A percentile compares a stretch with the other conserved stretches of the same genome.
Conservation (phyloP, 64 coral and sea anemone genomes). For the Trachythela sp. region DNA sequence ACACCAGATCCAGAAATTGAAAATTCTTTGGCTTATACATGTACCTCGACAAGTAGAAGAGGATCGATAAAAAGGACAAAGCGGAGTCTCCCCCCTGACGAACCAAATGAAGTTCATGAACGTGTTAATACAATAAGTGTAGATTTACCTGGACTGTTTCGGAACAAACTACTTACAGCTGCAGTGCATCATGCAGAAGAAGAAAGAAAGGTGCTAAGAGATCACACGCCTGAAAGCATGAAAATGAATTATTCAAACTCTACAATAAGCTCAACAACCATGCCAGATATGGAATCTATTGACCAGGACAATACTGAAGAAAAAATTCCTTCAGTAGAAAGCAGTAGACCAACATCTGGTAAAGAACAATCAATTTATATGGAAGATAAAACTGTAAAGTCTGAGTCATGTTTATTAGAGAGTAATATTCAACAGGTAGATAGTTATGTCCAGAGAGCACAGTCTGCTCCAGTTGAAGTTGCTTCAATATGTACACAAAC, state of each 20-base stretch:
- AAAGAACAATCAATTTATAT: not conserved
- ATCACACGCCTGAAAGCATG: not conserved
- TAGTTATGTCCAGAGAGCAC: slow-evolving; percentile 25
- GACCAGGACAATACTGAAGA: not conserved
- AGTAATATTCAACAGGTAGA: slow-evolving; percentile 12
- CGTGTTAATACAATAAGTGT: not conserved
- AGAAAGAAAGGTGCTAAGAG: not conserved
- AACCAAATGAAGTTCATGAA: not conserved
- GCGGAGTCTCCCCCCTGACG: not conserved
- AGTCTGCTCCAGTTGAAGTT: slow-evolving; percentile 11
- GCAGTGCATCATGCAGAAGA: not conserved
- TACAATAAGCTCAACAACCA: not conserved
- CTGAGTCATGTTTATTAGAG: not conserved
- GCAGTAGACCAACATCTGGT: not conserved
- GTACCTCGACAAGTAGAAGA: not conserved
- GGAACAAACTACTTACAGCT: not conserved
- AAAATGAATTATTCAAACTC: not conserved
- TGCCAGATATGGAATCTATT: not conserved
- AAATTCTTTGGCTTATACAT: not conserved
- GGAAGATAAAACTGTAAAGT: not conserved
- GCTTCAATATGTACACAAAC: slow-evolving; percentile 59
- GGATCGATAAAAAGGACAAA: not conserved
- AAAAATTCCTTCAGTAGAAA: not conserved
- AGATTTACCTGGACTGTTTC: not conserved
- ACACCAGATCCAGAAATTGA: not conserved